phyloP scores from a whole-genome alignment of 2,113 vertebrate species.

The Tachuris rubrigastra region DNA sequence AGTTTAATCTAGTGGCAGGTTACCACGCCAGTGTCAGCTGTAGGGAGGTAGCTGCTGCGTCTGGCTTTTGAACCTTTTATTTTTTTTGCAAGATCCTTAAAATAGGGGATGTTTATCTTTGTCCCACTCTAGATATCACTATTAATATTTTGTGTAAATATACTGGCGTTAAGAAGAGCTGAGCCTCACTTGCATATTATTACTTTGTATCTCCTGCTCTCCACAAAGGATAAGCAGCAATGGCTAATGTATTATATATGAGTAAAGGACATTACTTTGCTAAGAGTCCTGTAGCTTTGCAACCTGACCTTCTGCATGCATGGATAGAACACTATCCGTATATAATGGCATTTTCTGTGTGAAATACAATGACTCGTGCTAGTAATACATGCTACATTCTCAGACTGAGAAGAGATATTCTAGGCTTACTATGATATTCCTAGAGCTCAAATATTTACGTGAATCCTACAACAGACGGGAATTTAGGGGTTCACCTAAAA shows the following conservation, averaged over 20 bases:
- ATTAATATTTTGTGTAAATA: not conserved
- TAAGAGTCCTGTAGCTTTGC: not conserved
- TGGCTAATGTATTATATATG: not conserved
- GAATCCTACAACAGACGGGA: not conserved
- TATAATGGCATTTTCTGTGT: not conserved
- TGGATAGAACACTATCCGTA: not conserved
- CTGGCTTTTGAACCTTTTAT: not conserved
- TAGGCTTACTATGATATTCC: not conserved
- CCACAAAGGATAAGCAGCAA: not conserved
- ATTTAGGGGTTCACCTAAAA: not conserved
- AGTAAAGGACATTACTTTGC: not conserved
- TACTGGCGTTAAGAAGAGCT: not conserved
- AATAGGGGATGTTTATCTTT: not conserved
- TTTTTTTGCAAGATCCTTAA: not conserved
- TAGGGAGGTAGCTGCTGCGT: not conserved
- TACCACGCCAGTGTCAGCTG: not conserved
- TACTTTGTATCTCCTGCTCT: not conserved
- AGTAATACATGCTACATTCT: not conserved
- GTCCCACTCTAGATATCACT: not conserved
- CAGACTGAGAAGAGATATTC: not conserved
- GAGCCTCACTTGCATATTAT: not conserved
- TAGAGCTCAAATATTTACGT: not conserved
- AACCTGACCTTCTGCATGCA: not conserved
- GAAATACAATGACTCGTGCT: not conserved
- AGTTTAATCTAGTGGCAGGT: not conserved